phyloP scores from a whole-genome alignment of 2,113 vertebrate genomes.

The Felis catus region DNA sequence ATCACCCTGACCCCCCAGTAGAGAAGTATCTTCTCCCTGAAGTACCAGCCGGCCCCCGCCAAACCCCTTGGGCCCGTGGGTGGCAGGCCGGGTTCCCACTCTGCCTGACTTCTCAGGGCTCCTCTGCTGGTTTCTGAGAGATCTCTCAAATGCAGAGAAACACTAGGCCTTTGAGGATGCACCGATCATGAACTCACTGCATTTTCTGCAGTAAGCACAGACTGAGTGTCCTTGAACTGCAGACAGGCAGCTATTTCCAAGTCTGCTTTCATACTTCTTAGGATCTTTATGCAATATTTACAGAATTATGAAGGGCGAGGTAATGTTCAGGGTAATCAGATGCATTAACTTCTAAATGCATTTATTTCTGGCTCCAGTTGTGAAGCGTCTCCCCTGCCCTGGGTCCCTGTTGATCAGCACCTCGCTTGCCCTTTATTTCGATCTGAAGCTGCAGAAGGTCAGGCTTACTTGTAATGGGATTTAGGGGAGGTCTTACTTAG shows the following conservation, averaged over 20 bases:
- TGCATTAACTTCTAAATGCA: neutral
- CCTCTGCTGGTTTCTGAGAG: neutral
- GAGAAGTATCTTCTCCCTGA: neutral
- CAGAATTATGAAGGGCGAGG: neutral
- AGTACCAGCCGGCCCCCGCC: neutral
- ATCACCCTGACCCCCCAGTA: neutral
- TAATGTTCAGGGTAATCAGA: neutral
- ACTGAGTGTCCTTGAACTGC: neutral
- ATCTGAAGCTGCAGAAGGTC: neutral
- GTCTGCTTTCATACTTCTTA: neutral
- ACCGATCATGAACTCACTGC: neutral
- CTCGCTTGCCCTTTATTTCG: neutral
- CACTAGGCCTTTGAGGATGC: neutral
- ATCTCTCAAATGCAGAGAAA: neutral
- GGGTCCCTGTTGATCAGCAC: neutral
- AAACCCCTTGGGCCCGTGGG: accelerated
- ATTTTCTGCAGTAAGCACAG: neutral
- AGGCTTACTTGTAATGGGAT: neutral
- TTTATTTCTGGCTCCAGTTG: too few relatives aligned
- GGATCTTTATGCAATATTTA: neutral
- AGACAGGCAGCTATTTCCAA: neutral
- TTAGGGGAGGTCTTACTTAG: neutral
- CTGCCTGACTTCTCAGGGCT: neutral
- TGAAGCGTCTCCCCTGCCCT: neutral
- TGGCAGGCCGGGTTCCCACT: neutral